Conservation (phyloP, 1,140 invertebrate species). For the Temnothorax nylanderi region DNA sequence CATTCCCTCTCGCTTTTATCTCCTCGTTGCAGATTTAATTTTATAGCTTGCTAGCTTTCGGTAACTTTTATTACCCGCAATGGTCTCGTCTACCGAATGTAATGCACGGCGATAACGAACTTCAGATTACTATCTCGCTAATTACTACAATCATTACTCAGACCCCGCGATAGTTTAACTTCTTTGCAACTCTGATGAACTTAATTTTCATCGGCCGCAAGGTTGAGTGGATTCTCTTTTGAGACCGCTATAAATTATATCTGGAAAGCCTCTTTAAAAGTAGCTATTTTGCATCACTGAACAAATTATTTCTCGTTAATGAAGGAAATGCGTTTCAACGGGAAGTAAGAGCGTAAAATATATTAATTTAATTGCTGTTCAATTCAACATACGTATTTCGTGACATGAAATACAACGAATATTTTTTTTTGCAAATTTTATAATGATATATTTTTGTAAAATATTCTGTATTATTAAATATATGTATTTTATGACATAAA, state of each 20-base stretch:
- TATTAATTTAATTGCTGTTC: neutral
- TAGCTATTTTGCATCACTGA: neutral
- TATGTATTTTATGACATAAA: too few species aligned
- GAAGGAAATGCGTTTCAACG: neutral
- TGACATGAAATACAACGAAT: neutral
- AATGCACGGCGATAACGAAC: conserved; percentile 57
- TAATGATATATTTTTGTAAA: neutral
- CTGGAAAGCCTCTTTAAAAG: conserved; percentile 2
- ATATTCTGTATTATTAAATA: neutral
- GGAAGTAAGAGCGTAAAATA: neutral
- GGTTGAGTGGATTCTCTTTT: conserved; percentile 11
- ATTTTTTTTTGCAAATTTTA: too few species aligned
- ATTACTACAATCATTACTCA: conserved; percentile 36
- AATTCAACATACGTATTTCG: neutral
- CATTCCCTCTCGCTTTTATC: conserved; percentile 16
- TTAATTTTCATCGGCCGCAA: conserved; percentile 39
- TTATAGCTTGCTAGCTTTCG: conserved; percentile 48
- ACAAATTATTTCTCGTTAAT: conserved; percentile 21
- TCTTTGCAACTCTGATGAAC: conserved; percentile 44
- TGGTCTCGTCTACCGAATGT: conserved; percentile 10
- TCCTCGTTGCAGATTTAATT: conserved; percentile 32
- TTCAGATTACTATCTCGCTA: conserved; percentile 48
- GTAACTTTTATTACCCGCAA: conserved; percentile 53
- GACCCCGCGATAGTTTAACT: conserved; percentile 44
- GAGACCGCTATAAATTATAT: conserved; percentile 26